Conservation (phyloP, 1,140 invertebrate genomes). For the Charaxes varanes region DNA sequence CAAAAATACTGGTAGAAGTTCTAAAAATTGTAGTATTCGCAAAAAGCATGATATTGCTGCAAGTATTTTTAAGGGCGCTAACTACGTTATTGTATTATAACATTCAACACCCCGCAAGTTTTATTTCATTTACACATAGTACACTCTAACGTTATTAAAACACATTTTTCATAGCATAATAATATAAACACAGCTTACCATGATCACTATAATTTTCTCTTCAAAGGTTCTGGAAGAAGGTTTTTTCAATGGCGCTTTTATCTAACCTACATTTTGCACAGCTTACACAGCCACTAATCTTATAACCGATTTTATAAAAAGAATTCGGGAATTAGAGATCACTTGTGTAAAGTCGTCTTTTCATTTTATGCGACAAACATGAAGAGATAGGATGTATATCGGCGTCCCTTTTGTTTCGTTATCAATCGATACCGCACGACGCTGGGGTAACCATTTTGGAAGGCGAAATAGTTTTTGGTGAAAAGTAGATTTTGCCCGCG, state of each 20-base stretch:
- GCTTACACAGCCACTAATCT: slow-evolving; percentile 5
- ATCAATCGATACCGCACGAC: slow-evolving; percentile 50
- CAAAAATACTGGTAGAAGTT: too few relatives aligned
- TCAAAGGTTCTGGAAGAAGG: slow-evolving; percentile 5
- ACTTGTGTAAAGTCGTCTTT: slow-evolving; percentile 33
- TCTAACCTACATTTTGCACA: slow-evolving; percentile 23
- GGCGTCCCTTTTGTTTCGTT: slow-evolving; percentile 38
- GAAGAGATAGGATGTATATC: slow-evolving; percentile 38
- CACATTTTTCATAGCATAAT: too few relatives aligned
- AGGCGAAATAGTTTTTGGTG: too few relatives aligned
- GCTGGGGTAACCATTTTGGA: slow-evolving; percentile 45
- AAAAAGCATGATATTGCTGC: too few relatives aligned
- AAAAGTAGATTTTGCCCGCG: too few relatives aligned
- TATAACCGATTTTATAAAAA: slow-evolving; percentile 9
- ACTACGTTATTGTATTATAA: too few relatives aligned
- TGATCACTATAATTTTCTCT: slow-evolving; percentile 11
- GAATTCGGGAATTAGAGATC: slow-evolving; percentile 24
- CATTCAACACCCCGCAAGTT: too few relatives aligned
- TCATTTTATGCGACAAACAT: slow-evolving; percentile 59
- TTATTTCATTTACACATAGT: too few relatives aligned
- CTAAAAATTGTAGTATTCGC: too few relatives aligned
- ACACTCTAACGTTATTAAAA: too few relatives aligned
- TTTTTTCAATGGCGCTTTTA: not conserved
- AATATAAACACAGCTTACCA: slow-evolving; percentile 21
- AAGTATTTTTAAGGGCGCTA: too few relatives aligned